Base-by-base conservation (phyloP, 1,140 invertebrate genomes). In the Idris sp. region DNA sequence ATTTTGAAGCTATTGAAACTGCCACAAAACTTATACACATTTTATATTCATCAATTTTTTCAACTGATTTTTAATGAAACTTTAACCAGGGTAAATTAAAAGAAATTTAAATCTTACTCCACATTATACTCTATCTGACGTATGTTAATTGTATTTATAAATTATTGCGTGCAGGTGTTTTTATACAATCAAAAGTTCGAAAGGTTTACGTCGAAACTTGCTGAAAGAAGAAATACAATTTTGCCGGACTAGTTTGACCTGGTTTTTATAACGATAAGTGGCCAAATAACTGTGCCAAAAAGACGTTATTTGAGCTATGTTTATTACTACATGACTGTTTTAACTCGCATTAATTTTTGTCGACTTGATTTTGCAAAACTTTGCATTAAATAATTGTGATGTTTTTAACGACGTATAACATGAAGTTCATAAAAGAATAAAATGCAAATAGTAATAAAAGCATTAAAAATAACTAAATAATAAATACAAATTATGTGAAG, bases 271-370 rank as follows among this genome's bases (percentile, higher is more conserved):
- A 53, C 26, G 13, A 41, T 49, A 44, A 65, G 69, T 59, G 61
- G 69, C 69, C 69, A 73, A 73, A 73, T 65, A 73, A 59, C 31
- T 53, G 59, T 73, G 69, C 69, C 59, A 74, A 74, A 58, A 73
- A 51, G 13, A 65, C 10, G 31, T 54, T 67, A 54, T 51, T 61
- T 59, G 59, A 16, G 58, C 51, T 59, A 36, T 59, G 43, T 64
- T 64, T 62, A 51, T 48, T 46, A 36, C 14, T 30, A 49, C 18
- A 31, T 14, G 26, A 49, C 35, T 28, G 43, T 35, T 64, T 73
- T 49, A 19, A 40, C 3, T 15, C 26, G 0, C 8, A 53, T 25
- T 59, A 0, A 40, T 35, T 65, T 74, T 31, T 13, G 61, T 67
- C 71, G 46, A 15, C 59, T 59, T 73, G 59, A 65, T 44, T 74